phyloP scores from a whole-genome alignment of 2,113 vertebrate species.

The Origma solitaria region DNA sequence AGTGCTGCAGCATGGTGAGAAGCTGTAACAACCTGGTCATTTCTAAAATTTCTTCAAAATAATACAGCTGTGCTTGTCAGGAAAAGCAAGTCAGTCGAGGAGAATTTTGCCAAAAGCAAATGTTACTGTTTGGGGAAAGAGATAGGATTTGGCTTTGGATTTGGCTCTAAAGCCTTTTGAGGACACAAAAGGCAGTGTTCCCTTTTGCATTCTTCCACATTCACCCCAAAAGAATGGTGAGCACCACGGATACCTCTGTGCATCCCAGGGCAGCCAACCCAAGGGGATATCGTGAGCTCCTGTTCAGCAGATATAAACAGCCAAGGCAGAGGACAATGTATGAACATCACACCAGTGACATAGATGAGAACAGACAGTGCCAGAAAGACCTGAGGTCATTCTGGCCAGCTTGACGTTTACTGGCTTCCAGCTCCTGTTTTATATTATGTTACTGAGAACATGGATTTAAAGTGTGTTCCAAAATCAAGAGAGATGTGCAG shows the following conservation, averaged over 20 bases:
- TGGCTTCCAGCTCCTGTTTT: background rate
- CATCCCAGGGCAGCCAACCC: background rate
- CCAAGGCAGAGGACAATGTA: background rate
- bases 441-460: background rate
- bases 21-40: background rate
- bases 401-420: background rate
- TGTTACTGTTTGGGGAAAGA: background rate
- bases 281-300: background rate
- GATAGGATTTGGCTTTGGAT: background rate
- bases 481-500: background rate
- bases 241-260: fast-evolving
- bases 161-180: background rate
- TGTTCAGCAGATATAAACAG: background rate
- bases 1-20: background rate
- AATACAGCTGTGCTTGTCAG: background rate
- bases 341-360: background rate
- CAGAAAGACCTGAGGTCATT: background rate
- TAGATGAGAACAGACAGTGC: background rate
- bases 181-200: background rate
- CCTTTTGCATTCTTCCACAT: background rate
- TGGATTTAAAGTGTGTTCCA: background rate
- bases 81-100: background rate
- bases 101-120: background rate
- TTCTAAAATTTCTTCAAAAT: background rate
- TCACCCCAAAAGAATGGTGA: background rate